Base-by-base conservation (phyloP, 2,797 vertebrate species). In the Phoebastria nigripes region DNA sequence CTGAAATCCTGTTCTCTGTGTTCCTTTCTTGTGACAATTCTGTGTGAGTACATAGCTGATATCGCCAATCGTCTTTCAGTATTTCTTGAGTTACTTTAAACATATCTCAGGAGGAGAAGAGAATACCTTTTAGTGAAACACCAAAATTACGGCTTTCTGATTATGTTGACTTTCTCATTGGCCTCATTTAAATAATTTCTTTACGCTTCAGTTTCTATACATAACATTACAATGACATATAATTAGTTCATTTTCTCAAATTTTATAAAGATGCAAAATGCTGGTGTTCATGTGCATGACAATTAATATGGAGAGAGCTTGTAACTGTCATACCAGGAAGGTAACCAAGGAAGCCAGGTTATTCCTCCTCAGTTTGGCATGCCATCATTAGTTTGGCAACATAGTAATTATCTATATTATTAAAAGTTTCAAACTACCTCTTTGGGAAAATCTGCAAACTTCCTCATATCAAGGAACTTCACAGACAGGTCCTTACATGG, bases 61-160 rank as follows among this genome's bases (percentile, higher is more conserved):
- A 73, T 22, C 9, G 19, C 7, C 0, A 0, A 22, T 12, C 0
- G 1, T 31, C 22, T 70, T 81, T 47, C 13, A 70, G 37, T 37
- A 52, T 71, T 71, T 90, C 39, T 82, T 1, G 1, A 47, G 37
- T 71, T 41, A 31, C 0, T 1, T 55, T 61, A 81, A 55, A 70
- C 1, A 12, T 49, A 55, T n/a, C n/a, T 58, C 47, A 51, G 37
- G 16, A 77, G 41, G 7, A 65, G 8, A 55, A 82, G 28, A 82
- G 9, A 49, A 31, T 51, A n/a, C 13, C 17, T 47, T 73, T 63
- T 33, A 78, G 46, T 59, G 25, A n/a, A 85, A 39, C 14, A 63
- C 8, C 33, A 62, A 81, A 72, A 56, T 42, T 5, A 54, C 17
- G 26, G 3, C 10, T 88, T 81, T 77, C 24, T 42, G 29, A 49